These are phyloP conservation scores for Aplodontia rufa DNA, from an alignment of 2,113 vertebrate species.

Conservation along the genomic window DNA sequence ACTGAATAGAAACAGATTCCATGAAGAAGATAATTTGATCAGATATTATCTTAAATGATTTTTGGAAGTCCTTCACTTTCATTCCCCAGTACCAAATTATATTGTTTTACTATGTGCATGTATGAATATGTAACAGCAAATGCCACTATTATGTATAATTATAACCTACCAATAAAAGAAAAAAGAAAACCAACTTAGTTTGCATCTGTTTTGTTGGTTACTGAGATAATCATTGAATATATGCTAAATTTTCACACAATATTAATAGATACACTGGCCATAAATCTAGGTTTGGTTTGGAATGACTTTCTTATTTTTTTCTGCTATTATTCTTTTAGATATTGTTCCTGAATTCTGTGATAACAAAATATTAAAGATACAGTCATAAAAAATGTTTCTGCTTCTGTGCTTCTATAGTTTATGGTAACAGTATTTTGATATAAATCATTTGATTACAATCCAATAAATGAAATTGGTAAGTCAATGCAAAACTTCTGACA, in stretches of 20 bases:
- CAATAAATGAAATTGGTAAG: slow-evolving; percentile 54
- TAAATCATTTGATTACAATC: slow-evolving; percentile 16
- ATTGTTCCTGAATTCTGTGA: background rate
- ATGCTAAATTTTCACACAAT: background rate
- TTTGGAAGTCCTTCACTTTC: background rate
- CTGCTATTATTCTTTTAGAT: background rate
- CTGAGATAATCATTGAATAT: background rate
- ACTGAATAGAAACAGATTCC: background rate
- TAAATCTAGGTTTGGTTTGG: background rate
- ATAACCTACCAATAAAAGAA: too few species aligned
- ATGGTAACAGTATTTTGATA: background rate
- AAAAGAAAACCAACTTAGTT: background rate
- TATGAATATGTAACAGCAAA: too few species aligned
- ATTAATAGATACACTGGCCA: background rate
- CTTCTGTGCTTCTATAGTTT: slow-evolving; percentile 33
- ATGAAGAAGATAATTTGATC: background rate
- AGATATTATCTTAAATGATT: background rate
- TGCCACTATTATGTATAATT: too few species aligned
- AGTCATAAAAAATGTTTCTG: background rate
- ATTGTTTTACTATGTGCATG: too few species aligned
- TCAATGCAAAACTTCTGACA: background rate
- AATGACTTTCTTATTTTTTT: background rate
- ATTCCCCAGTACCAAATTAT: too few species aligned
- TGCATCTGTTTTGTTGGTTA: background rate
- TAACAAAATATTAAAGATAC: background rate